Percentiles rank a stretch among this genome's conserved stretches.
These are phyloP conservation scores for Ectobius pallidus DNA, from an alignment of 2,888 invertebrate species.

Conservation along the genomic window DNA sequence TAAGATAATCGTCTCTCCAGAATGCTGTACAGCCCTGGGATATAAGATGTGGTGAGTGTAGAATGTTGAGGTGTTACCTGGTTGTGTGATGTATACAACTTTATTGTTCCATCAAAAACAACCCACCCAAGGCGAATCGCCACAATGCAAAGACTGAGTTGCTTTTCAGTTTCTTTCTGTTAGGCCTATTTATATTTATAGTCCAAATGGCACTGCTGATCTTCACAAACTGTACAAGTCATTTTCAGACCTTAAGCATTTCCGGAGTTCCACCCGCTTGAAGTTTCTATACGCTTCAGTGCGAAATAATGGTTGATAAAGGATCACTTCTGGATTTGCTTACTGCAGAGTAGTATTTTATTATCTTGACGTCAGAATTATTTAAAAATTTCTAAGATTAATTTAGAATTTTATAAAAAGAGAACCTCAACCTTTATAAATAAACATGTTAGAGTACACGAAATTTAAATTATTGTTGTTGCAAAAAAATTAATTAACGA, in stretches of 20 bases:
- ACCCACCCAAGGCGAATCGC: constrained; percentile 34
- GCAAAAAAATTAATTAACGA: too few species aligned
- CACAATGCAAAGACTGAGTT: not conserved
- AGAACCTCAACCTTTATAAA: too few species aligned
- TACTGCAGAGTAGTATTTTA: too few species aligned
- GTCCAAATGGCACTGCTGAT: not conserved
- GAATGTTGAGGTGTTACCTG: not conserved
- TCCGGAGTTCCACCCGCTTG: not conserved
- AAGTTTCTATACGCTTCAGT: not conserved
- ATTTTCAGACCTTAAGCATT: not conserved
- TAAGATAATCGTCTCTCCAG: too few species aligned
- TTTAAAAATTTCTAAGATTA: too few species aligned
- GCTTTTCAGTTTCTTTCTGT: not conserved
- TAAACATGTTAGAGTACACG: too few species aligned
- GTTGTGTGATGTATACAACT: constrained; percentile 1
- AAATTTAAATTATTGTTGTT: too few species aligned
- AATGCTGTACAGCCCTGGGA: not conserved
- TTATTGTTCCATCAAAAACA: constrained; percentile 15
- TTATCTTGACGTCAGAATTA: too few species aligned
- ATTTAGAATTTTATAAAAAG: too few species aligned
- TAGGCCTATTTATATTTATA: constrained; percentile 28
- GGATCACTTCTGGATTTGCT: not conserved
- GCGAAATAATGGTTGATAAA: constrained; percentile 1
- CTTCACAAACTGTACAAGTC: not conserved
- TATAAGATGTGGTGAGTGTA: too few species aligned